phyloP scores from a whole-genome alignment of 1,140 invertebrate species.

The Spodoptera frugiperda region DNA sequence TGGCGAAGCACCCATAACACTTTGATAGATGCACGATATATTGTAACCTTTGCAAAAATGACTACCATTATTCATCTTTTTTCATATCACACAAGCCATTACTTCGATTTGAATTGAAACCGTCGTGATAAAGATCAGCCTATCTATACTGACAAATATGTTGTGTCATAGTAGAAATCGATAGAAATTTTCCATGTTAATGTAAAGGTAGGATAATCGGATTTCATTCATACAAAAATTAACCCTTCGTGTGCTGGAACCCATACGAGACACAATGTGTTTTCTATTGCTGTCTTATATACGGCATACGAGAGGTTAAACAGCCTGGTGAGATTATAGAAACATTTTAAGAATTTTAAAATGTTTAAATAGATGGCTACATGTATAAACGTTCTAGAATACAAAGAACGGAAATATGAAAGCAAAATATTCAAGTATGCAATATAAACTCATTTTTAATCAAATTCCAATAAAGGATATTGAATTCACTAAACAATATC shows the following conservation, averaged over 20 bases:
- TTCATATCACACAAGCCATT: conserved; percentile 25
- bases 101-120: conserved; percentile 29
- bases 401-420: background rate
- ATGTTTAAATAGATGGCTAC: too few relatives aligned
- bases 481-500: conserved; percentile 9
- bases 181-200: background rate
- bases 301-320: too few relatives aligned
- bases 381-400: too few relatives aligned
- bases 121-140: conserved; percentile 19
- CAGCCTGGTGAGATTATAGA: background rate
- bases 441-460: too few relatives aligned
- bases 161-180: conserved; percentile 7
- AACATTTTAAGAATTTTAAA: too few relatives aligned
- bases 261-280: too few relatives aligned
- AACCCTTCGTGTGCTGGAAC: too few relatives aligned
- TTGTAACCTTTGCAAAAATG: conserved; percentile 15
- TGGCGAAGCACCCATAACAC: conserved; percentile 6
- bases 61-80: conserved; percentile 34
- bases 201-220: background rate
- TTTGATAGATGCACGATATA: conserved; percentile 30
- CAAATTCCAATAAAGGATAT: background rate
- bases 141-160: conserved; percentile 33
- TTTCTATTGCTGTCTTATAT: too few relatives aligned
- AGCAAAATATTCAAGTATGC: background rate
- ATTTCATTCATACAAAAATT: conserved; percentile 3